Conservation (phyloP, 1,140 invertebrate species). For the Drosophila sp. region DNA sequence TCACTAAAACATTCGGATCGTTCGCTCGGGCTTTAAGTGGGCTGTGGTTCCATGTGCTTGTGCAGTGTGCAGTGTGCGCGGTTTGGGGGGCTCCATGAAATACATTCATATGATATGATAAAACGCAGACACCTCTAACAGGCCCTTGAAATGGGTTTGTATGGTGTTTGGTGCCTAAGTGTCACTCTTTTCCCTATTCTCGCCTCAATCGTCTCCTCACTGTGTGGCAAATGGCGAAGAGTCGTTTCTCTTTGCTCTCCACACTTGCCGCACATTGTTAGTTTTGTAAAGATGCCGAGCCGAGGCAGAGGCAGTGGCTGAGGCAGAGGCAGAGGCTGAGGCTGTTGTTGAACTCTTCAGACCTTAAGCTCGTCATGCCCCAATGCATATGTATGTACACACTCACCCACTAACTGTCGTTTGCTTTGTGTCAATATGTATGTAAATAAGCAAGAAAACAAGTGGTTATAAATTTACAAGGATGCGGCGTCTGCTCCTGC, state of each 20-base stretch:
- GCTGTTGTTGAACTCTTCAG: conserved; percentile 38
- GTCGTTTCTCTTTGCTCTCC: background rate
- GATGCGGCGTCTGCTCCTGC: conserved; percentile 46
- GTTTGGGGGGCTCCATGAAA: background rate
- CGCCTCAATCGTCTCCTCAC: background rate
- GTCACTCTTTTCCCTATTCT: conserved; percentile 9
- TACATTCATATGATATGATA: conserved; percentile 7
- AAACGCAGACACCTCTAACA: conserved; percentile 13
- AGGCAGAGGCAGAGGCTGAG: conserved; percentile 2
- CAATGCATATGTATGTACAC: conserved; percentile 56
- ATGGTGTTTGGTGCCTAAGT: conserved; percentile 9
- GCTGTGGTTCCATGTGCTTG: too few relatives aligned
- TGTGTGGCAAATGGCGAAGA: background rate
- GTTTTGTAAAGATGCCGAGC: conserved; percentile 53
- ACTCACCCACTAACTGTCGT: conserved; percentile 48
- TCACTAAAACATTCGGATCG: background rate
- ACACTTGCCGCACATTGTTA: conserved; percentile 61
- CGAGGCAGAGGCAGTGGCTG: conserved; percentile 27
- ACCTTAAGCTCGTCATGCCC: conserved; percentile 45
- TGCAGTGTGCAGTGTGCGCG: background rate
- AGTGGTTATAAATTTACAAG: conserved; percentile 78
- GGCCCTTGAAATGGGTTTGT: conserved; percentile 3
- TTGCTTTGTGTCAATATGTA: conserved; percentile 73
- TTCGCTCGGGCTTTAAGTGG: background rate
- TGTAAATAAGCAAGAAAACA: conserved; percentile 78